Conservation (phyloP, 2,888 invertebrate genomes). For the Luperina testacea region DNA sequence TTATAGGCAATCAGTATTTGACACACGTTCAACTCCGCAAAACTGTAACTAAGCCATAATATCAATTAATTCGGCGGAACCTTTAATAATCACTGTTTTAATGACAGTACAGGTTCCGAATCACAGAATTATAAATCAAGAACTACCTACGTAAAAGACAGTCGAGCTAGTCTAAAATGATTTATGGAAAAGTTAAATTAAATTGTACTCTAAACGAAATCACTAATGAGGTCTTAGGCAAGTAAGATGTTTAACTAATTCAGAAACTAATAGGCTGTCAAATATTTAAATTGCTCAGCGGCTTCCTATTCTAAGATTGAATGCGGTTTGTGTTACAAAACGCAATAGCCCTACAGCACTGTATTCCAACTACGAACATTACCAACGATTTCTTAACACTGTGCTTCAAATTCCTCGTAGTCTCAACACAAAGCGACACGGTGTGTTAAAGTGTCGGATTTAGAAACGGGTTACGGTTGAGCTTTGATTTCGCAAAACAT, state of each 20-base stretch:
- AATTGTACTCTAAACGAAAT: constrained; percentile 54
- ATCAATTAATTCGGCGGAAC: constrained; percentile 26
- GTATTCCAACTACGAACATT: constrained; percentile 59
- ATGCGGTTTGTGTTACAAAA: constrained; percentile 83
- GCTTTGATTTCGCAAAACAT: constrained; percentile 66
- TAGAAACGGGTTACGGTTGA: constrained; percentile 51
- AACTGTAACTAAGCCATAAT: constrained; percentile 27
- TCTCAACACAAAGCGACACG: constrained; percentile 42
- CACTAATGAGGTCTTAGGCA: constrained; percentile 63
- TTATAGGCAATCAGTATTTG: constrained; percentile 11
- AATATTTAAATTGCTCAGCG: constrained; percentile 84
- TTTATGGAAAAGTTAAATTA: constrained; percentile 40
- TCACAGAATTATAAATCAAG: constrained; percentile 31
- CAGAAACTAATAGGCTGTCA: constrained; percentile 77
- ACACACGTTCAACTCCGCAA: constrained; percentile 8
- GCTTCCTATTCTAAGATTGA: constrained; percentile 85
- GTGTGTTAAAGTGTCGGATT: constrained; percentile 42
- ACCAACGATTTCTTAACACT: constrained; percentile 60
- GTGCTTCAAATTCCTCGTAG: constrained; percentile 49
- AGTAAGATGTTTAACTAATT: constrained; percentile 69
- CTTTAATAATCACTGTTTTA: constrained; percentile 37
- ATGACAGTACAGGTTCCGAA: constrained; percentile 23
- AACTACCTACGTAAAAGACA: not conserved
- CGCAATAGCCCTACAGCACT: constrained; percentile 71
- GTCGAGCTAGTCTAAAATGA: constrained; percentile 17